Evolutionary conservation across 2,113 vertebrate species (phyloP), one percentile per base, ranked within the genome.

Genomic region (Myodes glareolus): DNA sequence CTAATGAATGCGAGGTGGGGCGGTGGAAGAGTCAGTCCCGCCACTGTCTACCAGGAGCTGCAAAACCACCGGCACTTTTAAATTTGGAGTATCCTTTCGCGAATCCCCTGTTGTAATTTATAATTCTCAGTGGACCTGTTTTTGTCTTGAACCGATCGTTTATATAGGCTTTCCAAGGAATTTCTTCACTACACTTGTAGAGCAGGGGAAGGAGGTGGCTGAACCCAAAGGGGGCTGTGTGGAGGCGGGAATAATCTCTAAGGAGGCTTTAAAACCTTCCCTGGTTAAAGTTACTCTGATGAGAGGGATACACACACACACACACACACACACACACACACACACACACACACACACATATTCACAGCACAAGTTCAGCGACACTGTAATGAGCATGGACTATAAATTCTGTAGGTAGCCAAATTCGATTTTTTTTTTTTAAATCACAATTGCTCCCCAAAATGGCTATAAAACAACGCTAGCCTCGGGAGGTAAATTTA

Each of bases 111-210:
- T 96, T 96, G 97, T 98, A 98, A 98, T 98, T 98, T 98, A 98
- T 97, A 98, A 98, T 98, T 96, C 98, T 98, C 98, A 94, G 68
- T 88, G 98, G 98, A 98, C 97, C 97, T 98, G 97, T 98, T 98
- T 98, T 98, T 98, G 98, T 98, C 98, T 98, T 97, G 98, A 99
- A 97, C 97, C 98, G 98, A 98, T 96, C 96, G 98, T 75, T 98
- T 98, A 98, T 98, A 98, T 97, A 97, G 98, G 98, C 98, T 98
- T 98, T 98, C 98, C 97, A 84, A 98, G 98, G 98, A 98, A 98
- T 99, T 98, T 98, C 98, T 98, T 88, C 80, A 29, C 96, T 97
- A 95, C 93, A 96, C 96, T 25, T 89, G 96, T 95, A 91, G 92
- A 90, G 36, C 77, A 92, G 50, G 89, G 42, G 80, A 70, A 81